Conservation (phyloP, 2,888 invertebrate species). For the Cerceris ruficornis region DNA sequence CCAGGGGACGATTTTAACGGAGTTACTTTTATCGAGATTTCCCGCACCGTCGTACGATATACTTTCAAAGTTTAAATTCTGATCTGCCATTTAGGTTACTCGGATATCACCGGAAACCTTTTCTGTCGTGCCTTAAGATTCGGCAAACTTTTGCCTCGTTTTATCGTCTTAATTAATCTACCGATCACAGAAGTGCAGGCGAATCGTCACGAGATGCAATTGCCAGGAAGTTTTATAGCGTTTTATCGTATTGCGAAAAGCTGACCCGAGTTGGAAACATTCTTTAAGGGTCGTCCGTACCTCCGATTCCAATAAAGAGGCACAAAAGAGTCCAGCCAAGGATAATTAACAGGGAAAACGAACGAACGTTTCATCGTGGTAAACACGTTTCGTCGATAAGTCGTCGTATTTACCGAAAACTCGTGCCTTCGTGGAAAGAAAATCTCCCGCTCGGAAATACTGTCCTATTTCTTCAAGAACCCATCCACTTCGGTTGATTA, state of each 20-base stretch:
- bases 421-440: constrained; percentile 9
- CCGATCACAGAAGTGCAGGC: constrained; percentile 35
- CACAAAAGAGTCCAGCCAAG: not conserved
- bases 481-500: constrained; percentile 10
- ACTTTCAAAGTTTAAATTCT: not conserved
- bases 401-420: constrained; percentile 1
- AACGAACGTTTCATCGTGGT: constrained; percentile 6
- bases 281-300: not conserved
- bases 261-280: constrained; percentile 8
- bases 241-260: constrained; percentile 25
- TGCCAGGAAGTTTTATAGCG: constrained; percentile 48
- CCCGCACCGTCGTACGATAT: not conserved
- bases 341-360: constrained; percentile 7
- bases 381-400: not conserved
- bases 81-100: not conserved
- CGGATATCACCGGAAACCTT: not conserved
- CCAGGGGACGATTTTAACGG: not conserved
- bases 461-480: constrained; percentile 14
- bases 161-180: constrained; percentile 69
- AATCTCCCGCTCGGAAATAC: not conserved
- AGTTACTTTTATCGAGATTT: not conserved
- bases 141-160: constrained; percentile 52
- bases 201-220: constrained; percentile 43
- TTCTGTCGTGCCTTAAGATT: constrained; percentile 32
- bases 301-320: constrained; percentile 6